Percentiles rank a stretch among this genome's conserved stretches.
phyloP scores from a whole-genome alignment of 2,113 vertebrate genomes.

The Heterochromis multidens region DNA sequence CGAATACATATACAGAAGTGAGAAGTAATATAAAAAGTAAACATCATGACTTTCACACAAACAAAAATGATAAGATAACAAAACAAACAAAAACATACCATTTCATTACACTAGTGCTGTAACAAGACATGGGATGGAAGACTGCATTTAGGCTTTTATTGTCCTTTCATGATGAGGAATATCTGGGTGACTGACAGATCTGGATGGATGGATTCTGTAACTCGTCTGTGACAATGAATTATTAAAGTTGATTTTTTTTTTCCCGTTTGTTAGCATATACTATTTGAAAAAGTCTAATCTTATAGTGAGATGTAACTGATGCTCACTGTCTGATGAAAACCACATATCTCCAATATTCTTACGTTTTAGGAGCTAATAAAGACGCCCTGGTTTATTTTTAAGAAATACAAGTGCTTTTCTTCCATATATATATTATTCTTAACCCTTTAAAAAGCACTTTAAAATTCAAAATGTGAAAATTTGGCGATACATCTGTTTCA shows the following conservation, averaged over 20 bases:
- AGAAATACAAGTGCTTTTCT: no score
- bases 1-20: constrained; percentile 68
- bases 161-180: constrained; percentile 14
- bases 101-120: constrained; percentile 74
- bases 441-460: no score
- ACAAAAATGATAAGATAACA: constrained; percentile 61
- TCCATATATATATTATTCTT: no score
- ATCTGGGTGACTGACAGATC: constrained; percentile 1
- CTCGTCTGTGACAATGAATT: neutral
- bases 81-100: constrained; percentile 72
- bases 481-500: neutral
- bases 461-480: neutral
- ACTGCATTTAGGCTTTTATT: constrained; percentile 17
- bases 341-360: neutral
- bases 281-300: no score
- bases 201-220: neutral
- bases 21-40: constrained; percentile 76
- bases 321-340: neutral
- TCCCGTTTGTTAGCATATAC: no score
- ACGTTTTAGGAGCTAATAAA: no score
- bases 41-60: constrained; percentile 80
- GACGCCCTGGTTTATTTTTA: no score
- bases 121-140: constrained; percentile 64
- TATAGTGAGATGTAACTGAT: neutral
- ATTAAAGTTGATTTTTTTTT: no score